Evolutionary conservation across 2,113 vertebrate species (phyloP), one percentile per base, ranked within the genome.

Genomic region (Nycticebus coucang): DNA sequence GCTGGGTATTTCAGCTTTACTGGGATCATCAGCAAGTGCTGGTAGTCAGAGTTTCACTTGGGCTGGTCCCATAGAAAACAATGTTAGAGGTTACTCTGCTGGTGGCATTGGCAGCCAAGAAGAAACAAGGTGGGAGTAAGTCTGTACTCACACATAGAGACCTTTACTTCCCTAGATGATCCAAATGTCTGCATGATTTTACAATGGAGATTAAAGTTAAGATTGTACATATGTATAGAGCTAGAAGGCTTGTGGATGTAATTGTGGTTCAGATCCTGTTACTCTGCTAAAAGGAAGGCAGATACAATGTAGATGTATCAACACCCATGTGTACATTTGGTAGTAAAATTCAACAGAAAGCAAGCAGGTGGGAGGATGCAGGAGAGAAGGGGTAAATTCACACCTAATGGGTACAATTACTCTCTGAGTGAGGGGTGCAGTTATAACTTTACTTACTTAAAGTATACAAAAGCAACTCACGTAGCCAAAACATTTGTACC

Each of bases 1-100:
- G 22, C 74, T 75, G 85, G 69, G 28, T 57, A 80, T 95, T 92
- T 97, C 66, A 79, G 19, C 24, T 92, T 78, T 74, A 88, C n/a
- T 91, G 87, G 24, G 81, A 68, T 92, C 33, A 74, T 91, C 18
- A 79, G 26, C 75, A 60, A 87, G 28, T 81, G 68, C 30, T 80
- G 19, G 57, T 80, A 66, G 71, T 60, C 28, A 84, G 74, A 79
- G 53, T 79, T 97, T 87, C 62, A n/a, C n/a, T 64, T 79, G 26
- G 19, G 26, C 24, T 88, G 15, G 4, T 83, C 68, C 14, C 33
- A 79, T 82, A 85, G 62, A 68, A 96, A 93, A 64, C 35, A 45
- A 72, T 45, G 5, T 50, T 95, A 83, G 89, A 81, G 15, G 21
- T 90, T 94, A 71, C 37, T 80, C 69, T 94, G 45, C 50, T 74